A percentile compares a stretch with the other conserved stretches of the same genome.
Evolutionary conservation across 2,888 invertebrate genomes (phyloP).

Genomic region (Athalia cordata): DNA sequence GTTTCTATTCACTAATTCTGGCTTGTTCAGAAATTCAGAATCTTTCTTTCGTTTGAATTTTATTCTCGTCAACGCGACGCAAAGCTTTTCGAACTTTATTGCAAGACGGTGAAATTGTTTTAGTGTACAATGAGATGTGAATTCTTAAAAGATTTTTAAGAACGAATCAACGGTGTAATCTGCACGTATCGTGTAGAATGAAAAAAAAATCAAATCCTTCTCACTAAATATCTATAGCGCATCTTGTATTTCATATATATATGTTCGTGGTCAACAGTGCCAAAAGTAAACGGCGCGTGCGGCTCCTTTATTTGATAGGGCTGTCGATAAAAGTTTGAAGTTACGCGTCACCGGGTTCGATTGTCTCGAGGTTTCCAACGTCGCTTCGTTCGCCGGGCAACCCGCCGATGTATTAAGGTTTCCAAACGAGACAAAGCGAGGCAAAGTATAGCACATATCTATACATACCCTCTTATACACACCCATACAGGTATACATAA

Average conservation of each 20-base stretch:
- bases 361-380: constrained; percentile 5
- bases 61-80: not conserved
- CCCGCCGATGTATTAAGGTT: not conserved
- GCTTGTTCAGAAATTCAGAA: not conserved
- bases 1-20: not conserved
- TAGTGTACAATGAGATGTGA: too few relatives aligned
- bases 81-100: too few relatives aligned
- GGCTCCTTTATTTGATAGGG: too few relatives aligned
- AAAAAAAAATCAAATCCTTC: too few relatives aligned
- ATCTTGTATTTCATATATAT: not conserved
- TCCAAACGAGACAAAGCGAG: constrained; percentile 12
- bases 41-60: not conserved
- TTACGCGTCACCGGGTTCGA: constrained; percentile 5
- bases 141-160: too few relatives aligned
- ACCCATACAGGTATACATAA: not conserved
- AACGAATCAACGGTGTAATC: too few relatives aligned
- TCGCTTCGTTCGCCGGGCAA: not conserved
- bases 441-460: not conserved
- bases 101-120: too few relatives aligned
- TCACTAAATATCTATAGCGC: too few relatives aligned
- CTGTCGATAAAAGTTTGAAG: constrained; percentile 3
- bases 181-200: too few relatives aligned
- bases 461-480: too few relatives aligned
- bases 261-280: constrained; percentile 4
- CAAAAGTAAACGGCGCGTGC: not conserved